A percentile compares a stretch with the other conserved stretches of the same genome.
phyloP scores from a whole-genome alignment of 2,888 invertebrate genomes.

The Pristionchus mayeri region DNA sequence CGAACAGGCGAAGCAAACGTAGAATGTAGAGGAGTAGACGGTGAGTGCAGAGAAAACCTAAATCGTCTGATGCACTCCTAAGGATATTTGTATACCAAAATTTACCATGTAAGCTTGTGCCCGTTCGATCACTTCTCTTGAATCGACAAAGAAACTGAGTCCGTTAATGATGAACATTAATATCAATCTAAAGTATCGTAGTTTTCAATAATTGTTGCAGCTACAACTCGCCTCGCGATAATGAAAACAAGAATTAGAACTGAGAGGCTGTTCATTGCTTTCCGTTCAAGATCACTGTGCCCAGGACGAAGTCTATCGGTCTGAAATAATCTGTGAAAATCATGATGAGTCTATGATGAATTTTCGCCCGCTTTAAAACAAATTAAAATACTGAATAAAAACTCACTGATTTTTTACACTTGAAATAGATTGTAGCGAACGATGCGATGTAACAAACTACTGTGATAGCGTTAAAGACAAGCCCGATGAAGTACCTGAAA shows the following conservation, averaged over 20 bases:
- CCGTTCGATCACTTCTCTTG: constrained; percentile 3
- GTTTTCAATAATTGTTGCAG: too few species aligned
- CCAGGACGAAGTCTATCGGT: too few species aligned
- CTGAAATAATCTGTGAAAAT: not conserved
- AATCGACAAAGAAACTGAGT: not conserved
- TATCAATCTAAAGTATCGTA: not conserved
- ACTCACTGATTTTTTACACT: not conserved
- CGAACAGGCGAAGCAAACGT: constrained; percentile 1
- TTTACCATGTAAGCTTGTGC: constrained; percentile 29
- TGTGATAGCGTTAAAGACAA: constrained; percentile 4
- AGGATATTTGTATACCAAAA: too few species aligned
- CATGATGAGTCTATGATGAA: too few species aligned
- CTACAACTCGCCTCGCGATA: not conserved
- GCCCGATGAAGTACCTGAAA: not conserved
- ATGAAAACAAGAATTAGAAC: not conserved
- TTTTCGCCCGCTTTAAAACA: too few species aligned
- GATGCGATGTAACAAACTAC: not conserved
- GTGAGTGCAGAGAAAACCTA: constrained; percentile 11
- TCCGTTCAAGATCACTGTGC: not conserved
- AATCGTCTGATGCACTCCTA: not conserved
- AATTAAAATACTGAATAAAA: too few species aligned
- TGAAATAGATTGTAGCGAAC: not conserved
- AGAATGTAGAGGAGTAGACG: constrained; percentile 5
- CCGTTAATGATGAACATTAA: not conserved
- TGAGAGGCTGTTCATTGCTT: constrained; percentile 22